phyloP scores from a whole-genome alignment of 2,797 vertebrate species.

The Silurus aristotelis region DNA sequence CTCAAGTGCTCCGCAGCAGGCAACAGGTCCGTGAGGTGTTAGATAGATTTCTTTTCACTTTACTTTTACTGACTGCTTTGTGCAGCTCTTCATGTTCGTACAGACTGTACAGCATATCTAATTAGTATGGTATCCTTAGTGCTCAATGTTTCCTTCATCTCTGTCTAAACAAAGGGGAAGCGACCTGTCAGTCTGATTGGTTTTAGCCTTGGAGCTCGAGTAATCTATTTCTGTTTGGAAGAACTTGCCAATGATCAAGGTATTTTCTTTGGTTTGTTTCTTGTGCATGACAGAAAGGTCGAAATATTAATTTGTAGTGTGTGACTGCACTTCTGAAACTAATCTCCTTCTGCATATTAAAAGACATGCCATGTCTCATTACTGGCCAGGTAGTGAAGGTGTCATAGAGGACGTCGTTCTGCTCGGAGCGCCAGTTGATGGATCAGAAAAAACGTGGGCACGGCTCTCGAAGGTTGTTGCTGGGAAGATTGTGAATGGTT shows the following conservation, averaged over 20 bases:
- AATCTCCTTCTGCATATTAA: slow-evolving; percentile 17
- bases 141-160: not conserved
- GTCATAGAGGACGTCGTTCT: slow-evolving; percentile 91
- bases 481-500: slow-evolving; percentile 92
- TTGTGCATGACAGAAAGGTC: slow-evolving; percentile 18
- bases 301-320: slow-evolving; percentile 26
- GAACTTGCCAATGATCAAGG: slow-evolving; percentile 93
- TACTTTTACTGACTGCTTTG: not conserved
- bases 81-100: not conserved
- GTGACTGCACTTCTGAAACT: slow-evolving; percentile 30
- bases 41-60: slow-evolving; percentile 3
- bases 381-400: slow-evolving; percentile 81
- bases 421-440: slow-evolving; percentile 92
- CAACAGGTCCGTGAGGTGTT: slow-evolving; percentile 82
- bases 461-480: slow-evolving; percentile 84
- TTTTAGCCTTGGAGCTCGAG: slow-evolving; percentile 95
- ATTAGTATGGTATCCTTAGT: not conserved
- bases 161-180: slow-evolving; percentile 76
- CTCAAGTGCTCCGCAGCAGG: slow-evolving; percentile 85
- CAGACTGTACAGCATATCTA: not conserved
- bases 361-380: slow-evolving; percentile 44
- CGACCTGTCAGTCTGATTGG: slow-evolving; percentile 93
- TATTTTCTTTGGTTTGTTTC: slow-evolving; percentile 57
- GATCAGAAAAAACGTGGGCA: slow-evolving; percentile 88
- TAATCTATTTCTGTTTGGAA: slow-evolving; percentile 96